A percentile compares a stretch with the other conserved stretches of the same genome.
Conservation (phyloP, 2,888 invertebrate genomes). For the Morinoia aosen region DNA sequence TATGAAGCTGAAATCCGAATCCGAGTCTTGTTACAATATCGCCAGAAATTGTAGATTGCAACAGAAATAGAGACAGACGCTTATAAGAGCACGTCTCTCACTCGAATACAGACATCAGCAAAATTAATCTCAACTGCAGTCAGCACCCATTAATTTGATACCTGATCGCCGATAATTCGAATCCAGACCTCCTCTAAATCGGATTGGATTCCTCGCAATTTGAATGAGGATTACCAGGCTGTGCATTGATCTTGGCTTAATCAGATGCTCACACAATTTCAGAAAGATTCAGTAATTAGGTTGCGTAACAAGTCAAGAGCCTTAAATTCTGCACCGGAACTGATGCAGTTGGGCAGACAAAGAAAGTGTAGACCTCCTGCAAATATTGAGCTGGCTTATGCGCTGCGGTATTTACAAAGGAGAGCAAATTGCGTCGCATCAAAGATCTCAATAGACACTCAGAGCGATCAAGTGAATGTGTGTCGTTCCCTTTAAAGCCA, state of each 20-base stretch:
- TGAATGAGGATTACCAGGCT: background rate
- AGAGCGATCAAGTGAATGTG: background rate
- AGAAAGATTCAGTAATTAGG: background rate
- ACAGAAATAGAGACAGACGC: background rate
- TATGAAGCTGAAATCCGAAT: background rate
- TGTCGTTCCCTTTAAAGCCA: background rate
- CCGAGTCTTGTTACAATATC: background rate
- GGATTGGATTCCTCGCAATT: background rate
- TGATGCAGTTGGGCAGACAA: background rate
- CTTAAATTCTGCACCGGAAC: background rate
- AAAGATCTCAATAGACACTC: background rate
- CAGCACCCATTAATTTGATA: background rate
- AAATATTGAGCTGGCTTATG: background rate
- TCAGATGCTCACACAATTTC: background rate
- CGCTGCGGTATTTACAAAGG: background rate
- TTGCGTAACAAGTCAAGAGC: background rate
- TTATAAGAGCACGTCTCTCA: background rate
- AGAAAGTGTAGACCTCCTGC: background rate
- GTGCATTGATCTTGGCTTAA: background rate
- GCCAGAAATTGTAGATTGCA: background rate
- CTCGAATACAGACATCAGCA: background rate
- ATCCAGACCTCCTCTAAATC: background rate
- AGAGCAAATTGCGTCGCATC: background rate
- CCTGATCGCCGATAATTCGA: conserved; percentile 3
- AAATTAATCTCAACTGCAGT: conserved; percentile 5